These are phyloP conservation scores for Torymus tubicola DNA, from an alignment of 2,888 invertebrate genomes.

Conservation along the genomic window DNA sequence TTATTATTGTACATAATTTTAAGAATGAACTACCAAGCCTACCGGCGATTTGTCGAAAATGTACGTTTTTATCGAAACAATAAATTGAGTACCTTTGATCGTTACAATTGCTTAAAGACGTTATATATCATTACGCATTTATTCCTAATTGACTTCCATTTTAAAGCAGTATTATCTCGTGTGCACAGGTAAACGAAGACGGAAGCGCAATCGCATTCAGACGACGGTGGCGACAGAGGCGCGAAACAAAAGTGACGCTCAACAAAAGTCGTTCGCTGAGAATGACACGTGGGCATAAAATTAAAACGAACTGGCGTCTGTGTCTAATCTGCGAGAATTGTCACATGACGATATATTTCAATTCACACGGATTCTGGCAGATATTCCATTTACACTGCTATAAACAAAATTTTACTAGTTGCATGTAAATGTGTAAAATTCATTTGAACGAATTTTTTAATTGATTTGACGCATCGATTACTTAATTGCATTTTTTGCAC, in stretches of 20 bases:
- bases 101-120: conserved; percentile 9
- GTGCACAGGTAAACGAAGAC: conserved; percentile 70
- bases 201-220: conserved; percentile 66
- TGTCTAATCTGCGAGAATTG: neutral
- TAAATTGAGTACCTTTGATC: conserved; percentile 31
- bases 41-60: neutral
- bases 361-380: too few species aligned
- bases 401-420: too few species aligned
- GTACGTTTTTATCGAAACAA: conserved; percentile 25
- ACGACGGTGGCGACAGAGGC: conserved; percentile 50
- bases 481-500: too few species aligned
- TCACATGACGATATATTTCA: neutral
- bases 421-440: too few species aligned
- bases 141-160: conserved; percentile 40
- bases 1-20: too few species aligned
- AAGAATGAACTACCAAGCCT: too few species aligned
- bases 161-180: conserved; percentile 66
- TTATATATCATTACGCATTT: conserved; percentile 27
- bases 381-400: too few species aligned
- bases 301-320: conserved; percentile 3
- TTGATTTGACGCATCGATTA: too few species aligned
- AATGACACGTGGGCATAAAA: conserved; percentile 64
- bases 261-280: conserved; percentile 67
- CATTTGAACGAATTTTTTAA: too few species aligned
- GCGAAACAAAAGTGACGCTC: conserved; percentile 50